Conservation (phyloP, 2,113 vertebrate genomes). For the Pseudopipra pipra region DNA sequence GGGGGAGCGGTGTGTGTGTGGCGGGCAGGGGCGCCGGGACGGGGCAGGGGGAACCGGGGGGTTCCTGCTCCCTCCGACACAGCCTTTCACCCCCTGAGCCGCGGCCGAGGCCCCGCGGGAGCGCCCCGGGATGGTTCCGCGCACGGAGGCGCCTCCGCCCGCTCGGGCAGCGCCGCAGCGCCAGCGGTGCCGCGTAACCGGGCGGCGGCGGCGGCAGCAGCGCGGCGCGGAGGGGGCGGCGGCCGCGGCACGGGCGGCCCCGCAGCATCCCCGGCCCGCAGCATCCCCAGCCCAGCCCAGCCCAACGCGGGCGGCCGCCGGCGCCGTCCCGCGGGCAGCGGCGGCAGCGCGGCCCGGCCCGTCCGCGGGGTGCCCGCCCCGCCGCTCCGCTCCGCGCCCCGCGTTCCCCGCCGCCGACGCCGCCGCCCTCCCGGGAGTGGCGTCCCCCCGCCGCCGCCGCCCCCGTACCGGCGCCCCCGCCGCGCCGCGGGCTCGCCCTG, state of each 20-base stretch:
- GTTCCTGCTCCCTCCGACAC: not conserved
- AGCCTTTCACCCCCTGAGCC: not conserved
- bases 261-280: not conserved
- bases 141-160: not conserved
- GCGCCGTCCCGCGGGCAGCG: not conserved
- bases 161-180: not conserved
- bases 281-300: too few relatives aligned
- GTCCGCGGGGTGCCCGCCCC: not conserved
- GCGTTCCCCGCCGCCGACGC: not conserved
- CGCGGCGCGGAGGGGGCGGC: not conserved
- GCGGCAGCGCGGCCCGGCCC: not conserved
- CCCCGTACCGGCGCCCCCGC: too few relatives aligned
- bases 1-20: rapidly evolving
- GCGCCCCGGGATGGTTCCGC: not conserved
- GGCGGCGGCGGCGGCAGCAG: not conserved
- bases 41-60: not conserved
- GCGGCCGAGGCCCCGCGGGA: not conserved
- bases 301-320: not conserved
- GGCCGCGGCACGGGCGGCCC: not conserved
- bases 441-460: too few relatives aligned
- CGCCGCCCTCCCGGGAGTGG: not conserved
- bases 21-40: not conserved
- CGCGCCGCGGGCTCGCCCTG: too few relatives aligned
- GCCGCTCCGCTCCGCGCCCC: not conserved
- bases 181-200: not conserved